Percentiles rank a stretch among this genome's conserved stretches.
phyloP scores from a whole-genome alignment of 37 sponge, comb jelly and placozoan species.

The Oscarella lobularis region DNA sequence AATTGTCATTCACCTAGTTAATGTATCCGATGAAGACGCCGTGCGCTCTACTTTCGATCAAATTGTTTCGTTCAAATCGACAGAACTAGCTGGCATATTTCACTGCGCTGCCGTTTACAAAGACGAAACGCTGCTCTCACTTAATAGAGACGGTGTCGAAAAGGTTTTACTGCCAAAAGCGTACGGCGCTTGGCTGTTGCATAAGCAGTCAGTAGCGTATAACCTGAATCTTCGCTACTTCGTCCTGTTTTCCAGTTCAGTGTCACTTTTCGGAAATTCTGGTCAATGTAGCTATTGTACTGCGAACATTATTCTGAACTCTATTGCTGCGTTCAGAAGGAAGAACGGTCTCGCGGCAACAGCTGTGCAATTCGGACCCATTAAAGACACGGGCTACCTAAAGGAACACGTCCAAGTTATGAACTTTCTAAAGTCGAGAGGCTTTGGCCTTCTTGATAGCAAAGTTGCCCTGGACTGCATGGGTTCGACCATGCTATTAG shows the following conservation, averaged over 20 bases:
- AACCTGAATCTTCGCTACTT: conserved; percentile 11
- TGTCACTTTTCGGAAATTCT: conserved; percentile 25
- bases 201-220: not conserved
- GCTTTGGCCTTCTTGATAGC: not conserved
- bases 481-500: not conserved
- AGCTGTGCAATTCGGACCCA: not conserved
- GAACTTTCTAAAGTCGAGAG: not conserved
- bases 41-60: not conserved
- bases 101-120: conserved; percentile 31
- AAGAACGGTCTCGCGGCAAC: not conserved
- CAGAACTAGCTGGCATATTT: conserved; percentile 21
- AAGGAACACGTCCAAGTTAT: not conserved
- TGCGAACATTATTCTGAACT: conserved; percentile 23
- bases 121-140: conserved; percentile 25
- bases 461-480: not conserved
- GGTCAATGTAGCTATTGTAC: conserved; percentile 38
- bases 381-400: not conserved
- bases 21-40: conserved; percentile 9
- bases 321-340: not conserved
- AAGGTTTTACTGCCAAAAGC: conserved; percentile 29
- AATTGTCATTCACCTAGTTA: not conserved
- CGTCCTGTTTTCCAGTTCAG: conserved; percentile 23
- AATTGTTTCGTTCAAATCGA: not conserved
- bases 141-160: conserved; percentile 11
- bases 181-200: conserved; percentile 20